Conservation (phyloP, 1,140 invertebrate genomes). For the Agrilus planipennis region DNA sequence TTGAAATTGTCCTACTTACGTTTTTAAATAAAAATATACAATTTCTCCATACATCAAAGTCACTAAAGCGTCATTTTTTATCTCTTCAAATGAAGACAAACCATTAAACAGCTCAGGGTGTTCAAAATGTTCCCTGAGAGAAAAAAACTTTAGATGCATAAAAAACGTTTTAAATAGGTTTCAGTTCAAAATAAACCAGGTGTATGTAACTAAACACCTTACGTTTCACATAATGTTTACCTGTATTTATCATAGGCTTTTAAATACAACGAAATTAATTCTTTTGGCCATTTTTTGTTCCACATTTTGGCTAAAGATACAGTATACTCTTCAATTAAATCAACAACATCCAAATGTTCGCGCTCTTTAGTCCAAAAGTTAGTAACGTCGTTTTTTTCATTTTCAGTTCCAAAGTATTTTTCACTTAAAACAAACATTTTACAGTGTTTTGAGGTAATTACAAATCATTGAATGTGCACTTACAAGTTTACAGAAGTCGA, state of each 20-base stretch:
- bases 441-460: too few species aligned
- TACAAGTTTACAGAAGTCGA: too few species aligned
- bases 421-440: conserved; percentile 9
- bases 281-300: conserved; percentile 49
- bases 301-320: conserved; percentile 46
- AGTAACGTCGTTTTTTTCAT: conserved; percentile 50
- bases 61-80: conserved; percentile 43
- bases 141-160: conserved; percentile 10
- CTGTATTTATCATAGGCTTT: conserved; percentile 43
- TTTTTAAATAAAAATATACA: neutral
- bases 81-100: conserved; percentile 36
- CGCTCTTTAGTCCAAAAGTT: conserved; percentile 46
- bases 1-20: too few species aligned
- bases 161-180: conserved; percentile 19
- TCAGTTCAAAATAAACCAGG: conserved; percentile 21
- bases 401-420: conserved; percentile 51
- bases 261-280: conserved; percentile 46
- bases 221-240: conserved; percentile 19
- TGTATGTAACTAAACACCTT: too few species aligned
- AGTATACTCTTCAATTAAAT: conserved; percentile 47
- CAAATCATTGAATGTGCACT: too few species aligned
- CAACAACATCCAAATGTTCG: conserved; percentile 44
- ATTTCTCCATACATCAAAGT: conserved; percentile 51
- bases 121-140: conserved; percentile 40
- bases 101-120: conserved; percentile 39